Base-by-base conservation (phyloP, 2,888 invertebrate genomes). In the Tenthredo livida region DNA sequence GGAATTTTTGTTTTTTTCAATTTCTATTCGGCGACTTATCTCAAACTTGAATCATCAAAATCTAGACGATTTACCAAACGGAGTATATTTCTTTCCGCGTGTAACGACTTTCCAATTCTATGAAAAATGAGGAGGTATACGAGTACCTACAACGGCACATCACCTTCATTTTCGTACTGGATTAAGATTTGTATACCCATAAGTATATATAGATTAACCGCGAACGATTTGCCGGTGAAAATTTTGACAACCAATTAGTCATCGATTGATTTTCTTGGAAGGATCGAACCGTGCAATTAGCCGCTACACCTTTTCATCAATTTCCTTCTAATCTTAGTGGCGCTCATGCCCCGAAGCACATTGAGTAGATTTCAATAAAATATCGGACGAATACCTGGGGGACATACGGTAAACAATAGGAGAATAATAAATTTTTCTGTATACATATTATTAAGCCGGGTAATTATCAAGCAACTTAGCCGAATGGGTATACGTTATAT, bases 221-320 rank as follows among this genome's bases (percentile, higher is more conserved):
- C 78, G 58, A 47, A 50, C 61, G 73, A 73, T 82, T 50, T 84
- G 17, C 50, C 47, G 15, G 29, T 67, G 47, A 61, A 67, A n/a
- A 67, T 29, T 70, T 47, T 70, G 70, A 83, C 70, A 83, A 12
- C 25, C 67, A 29, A 83, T 83, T 83, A 83, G 83, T 83, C 70
- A 83, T 70, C 70, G 83, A 83, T 83, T 83, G 83, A 83, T 83
- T 83, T 83, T 83, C 83, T 70, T 15, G 47, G 83, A 83, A 83
- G 83, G 83, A 15, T 83, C 67, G 67, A 29, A 25, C 50, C 83
- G 83, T 65, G 67, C 83, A 67, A 83, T 70, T 67, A 83, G 43
- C 83, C 25, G 80, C 25, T 61, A 25, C 37, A 58, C 80, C 37
- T 29, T 47, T 75, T 29, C 25, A 10, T 75, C 47, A 12, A 21